A percentile compares a stretch with the other conserved stretches of the same genome.
Evolutionary conservation across 1,140 invertebrate species (phyloP).

Genomic region (Caenorhabditis elegans): DNA sequence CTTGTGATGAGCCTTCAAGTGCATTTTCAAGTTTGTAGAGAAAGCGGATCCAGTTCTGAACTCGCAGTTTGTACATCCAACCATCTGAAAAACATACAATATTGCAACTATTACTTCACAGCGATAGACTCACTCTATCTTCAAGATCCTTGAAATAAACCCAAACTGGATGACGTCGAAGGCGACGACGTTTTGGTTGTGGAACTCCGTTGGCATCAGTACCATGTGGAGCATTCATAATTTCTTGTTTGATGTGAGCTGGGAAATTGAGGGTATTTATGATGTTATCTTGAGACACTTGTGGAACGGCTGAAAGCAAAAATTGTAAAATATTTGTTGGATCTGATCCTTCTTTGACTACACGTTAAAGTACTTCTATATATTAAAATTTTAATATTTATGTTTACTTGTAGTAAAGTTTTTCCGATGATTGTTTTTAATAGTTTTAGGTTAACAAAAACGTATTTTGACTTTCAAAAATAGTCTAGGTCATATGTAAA

Average conservation of each 20-base stretch:
- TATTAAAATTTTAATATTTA: no score
- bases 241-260: slow-evolving; percentile 16
- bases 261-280: slow-evolving; percentile 12
- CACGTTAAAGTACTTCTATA: no score
- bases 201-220: slow-evolving; percentile 40
- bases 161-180: slow-evolving; percentile 50
- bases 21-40: slow-evolving; percentile 51
- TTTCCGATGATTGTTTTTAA: no score
- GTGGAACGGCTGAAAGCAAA: background rate
- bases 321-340: no score
- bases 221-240: slow-evolving; percentile 39
- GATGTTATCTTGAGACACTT: slow-evolving; percentile 10
- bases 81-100: slow-evolving; percentile 19
- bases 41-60: slow-evolving; percentile 51
- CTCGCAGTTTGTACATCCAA: slow-evolving; percentile 49
- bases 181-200: slow-evolving; percentile 45
- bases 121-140: slow-evolving; percentile 39
- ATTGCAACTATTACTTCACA: background rate
- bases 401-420: no score
- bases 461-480: no score
- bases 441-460: no score
- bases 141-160: slow-evolving; percentile 50
- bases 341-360: no score
- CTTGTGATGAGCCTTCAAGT: slow-evolving; percentile 52
- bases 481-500: no score